A percentile compares a stretch with the other conserved stretches of the same genome.
Evolutionary conservation across 2,888 invertebrate genomes (phyloP).

Genomic region (Andrena flavipes): DNA sequence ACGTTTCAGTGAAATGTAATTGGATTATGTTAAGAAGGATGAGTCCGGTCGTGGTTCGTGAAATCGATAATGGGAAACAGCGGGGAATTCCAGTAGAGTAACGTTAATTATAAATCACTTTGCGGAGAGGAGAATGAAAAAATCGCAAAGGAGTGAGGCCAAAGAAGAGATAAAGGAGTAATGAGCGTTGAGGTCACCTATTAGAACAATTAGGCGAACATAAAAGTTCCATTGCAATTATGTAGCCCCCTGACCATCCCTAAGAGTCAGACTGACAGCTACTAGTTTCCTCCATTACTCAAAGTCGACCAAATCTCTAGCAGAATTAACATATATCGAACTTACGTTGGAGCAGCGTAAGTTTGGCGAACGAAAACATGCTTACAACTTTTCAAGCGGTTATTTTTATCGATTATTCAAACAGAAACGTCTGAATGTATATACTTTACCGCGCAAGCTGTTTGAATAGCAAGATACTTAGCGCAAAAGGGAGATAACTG

Average conservation of each 20-base stretch:
- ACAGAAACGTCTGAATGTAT: background rate
- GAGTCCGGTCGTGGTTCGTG: background rate
- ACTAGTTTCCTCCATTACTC: constrained; percentile 74
- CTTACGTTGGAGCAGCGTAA: background rate
- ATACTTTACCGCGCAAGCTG: background rate
- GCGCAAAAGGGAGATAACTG: constrained; percentile 21
- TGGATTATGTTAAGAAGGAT: constrained; percentile 51
- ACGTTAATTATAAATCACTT: constrained; percentile 39
- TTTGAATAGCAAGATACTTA: constrained; percentile 11
- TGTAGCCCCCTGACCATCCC: constrained; percentile 52
- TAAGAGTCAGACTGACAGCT: constrained; percentile 69
- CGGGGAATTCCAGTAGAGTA: background rate
- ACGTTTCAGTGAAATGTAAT: constrained; percentile 33
- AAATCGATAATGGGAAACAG: constrained; percentile 41
- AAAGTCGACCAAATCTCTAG: constrained; percentile 38
- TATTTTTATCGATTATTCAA: constrained; percentile 32
- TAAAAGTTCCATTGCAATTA: constrained; percentile 72
- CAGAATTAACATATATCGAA: constrained; percentile 63
- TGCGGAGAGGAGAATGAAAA: background rate
- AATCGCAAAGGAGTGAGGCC: background rate
- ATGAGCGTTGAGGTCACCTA: constrained; percentile 61
- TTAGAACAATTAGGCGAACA: constrained; percentile 74
- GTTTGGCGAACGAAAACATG: background rate
- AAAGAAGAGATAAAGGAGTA: constrained; percentile 46
- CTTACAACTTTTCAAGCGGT: background rate